These are phyloP conservation scores for Mormyrops attenuatus DNA, from an alignment of 2,797 vertebrate genomes.

Conservation along the genomic window DNA sequence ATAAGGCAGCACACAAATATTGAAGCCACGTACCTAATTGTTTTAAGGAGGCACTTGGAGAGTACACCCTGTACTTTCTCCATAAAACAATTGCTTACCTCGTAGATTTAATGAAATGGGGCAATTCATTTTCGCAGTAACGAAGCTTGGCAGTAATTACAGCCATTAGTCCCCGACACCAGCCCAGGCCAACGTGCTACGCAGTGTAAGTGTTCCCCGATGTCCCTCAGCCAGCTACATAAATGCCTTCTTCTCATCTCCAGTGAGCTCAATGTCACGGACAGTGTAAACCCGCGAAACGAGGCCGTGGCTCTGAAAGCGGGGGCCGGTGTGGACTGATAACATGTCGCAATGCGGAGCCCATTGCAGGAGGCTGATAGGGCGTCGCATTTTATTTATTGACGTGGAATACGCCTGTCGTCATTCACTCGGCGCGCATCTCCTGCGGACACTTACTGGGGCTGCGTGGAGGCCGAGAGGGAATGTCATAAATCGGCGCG, in stretches of 20 bases:
- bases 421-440: not conserved
- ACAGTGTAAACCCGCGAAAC: slow-evolving; percentile 5
- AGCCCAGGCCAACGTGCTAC: not conserved
- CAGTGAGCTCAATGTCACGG: not conserved
- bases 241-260: not conserved
- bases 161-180: not conserved
- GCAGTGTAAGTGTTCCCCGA: not conserved
- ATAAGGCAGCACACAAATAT: not conserved
- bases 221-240: not conserved
- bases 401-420: not conserved
- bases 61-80: not conserved
- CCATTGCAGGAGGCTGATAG: not conserved
- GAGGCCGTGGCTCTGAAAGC: slow-evolving; percentile 30
- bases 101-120: not conserved
- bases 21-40: not conserved
- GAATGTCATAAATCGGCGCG: not conserved
- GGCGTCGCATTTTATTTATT: slow-evolving; percentile 9
- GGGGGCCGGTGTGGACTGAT: not conserved
- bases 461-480: not conserved
- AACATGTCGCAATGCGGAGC: slow-evolving; percentile 1
- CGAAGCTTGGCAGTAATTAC: slow-evolving; percentile 8
- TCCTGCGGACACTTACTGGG: not conserved
- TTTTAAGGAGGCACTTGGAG: not conserved
- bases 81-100: slow-evolving; percentile 14
- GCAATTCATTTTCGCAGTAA: slow-evolving; percentile 16